These are phyloP conservation scores for Bradypodion ventrale DNA, from an alignment of 2,797 vertebrate genomes.

Conservation along the genomic window DNA sequence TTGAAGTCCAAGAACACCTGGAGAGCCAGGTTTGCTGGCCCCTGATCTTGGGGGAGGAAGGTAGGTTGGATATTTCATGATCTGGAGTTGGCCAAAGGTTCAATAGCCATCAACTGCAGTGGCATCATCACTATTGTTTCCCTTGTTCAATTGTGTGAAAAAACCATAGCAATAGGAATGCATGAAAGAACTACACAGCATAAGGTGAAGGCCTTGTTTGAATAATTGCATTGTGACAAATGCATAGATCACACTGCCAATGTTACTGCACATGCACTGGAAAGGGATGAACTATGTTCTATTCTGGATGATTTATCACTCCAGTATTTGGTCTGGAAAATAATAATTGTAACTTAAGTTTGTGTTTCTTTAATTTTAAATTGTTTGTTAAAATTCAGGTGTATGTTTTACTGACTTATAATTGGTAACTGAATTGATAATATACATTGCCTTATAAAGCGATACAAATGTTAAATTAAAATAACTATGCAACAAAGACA, in stretches of 20 bases:
- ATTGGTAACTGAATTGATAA: conserved; percentile 63
- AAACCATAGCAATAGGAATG: neutral
- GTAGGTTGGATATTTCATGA: neutral
- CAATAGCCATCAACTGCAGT: neutral
- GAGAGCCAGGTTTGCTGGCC: no score
- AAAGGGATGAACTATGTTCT: conserved; percentile 37
- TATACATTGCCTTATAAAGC: conserved; percentile 27
- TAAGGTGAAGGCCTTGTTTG: conserved; percentile 27
- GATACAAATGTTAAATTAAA: conserved; percentile 28
- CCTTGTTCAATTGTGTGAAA: neutral
- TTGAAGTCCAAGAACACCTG: no score
- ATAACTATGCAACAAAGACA: conserved; percentile 24
- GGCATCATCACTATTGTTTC: neutral
- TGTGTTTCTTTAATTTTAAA: conserved; percentile 41
- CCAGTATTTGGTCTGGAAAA: conserved; percentile 51
- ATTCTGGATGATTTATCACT: conserved; percentile 50
- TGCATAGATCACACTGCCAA: conserved; percentile 43
- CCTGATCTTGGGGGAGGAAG: neutral
- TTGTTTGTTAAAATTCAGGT: conserved; percentile 58
- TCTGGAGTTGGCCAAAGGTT: neutral
- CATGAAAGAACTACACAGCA: conserved; percentile 29
- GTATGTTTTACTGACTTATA: conserved; percentile 68
- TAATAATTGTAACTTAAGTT: conserved; percentile 49
- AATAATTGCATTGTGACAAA: conserved; percentile 29
- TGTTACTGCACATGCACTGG: conserved; percentile 46